phyloP scores from a whole-genome alignment of 2,888 invertebrate genomes.

The Sphaerophoria taeniata region DNA sequence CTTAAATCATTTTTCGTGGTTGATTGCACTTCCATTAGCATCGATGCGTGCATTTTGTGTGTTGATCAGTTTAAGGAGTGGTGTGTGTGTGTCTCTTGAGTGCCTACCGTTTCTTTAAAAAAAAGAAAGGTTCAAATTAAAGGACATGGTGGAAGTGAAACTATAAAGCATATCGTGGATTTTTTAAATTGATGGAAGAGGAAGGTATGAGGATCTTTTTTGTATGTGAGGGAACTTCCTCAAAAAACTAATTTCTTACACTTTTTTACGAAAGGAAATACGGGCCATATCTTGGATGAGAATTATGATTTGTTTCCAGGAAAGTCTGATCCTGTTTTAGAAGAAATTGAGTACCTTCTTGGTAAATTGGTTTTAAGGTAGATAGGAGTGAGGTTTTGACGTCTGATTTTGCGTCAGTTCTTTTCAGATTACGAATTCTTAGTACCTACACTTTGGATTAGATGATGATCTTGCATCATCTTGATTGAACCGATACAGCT shows the following conservation, averaged over 20 bases:
- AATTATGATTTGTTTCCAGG: not conserved
- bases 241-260: not conserved
- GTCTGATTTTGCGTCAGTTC: no score
- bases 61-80: conserved; percentile 40
- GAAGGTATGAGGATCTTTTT: conserved; percentile 34
- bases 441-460: no score
- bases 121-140: conserved; percentile 59
- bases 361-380: no score
- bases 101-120: conserved; percentile 9
- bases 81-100: not conserved
- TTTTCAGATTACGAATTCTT: no score
- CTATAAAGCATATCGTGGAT: conserved; percentile 47
- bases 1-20: conserved; percentile 76
- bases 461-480: no score
- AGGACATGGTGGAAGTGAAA: conserved; percentile 63
- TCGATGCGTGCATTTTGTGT: conserved; percentile 60
- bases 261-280: conserved; percentile 55
- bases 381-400: no score
- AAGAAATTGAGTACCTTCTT: no score
- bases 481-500: no score
- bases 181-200: conserved; percentile 48
- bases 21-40: conserved; percentile 74
- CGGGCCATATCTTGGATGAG: conserved; percentile 58
- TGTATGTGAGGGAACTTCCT: conserved; percentile 54
- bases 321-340: no score